Conservation (phyloP, 2,888 invertebrate species). For the Diarsia brunnea region DNA sequence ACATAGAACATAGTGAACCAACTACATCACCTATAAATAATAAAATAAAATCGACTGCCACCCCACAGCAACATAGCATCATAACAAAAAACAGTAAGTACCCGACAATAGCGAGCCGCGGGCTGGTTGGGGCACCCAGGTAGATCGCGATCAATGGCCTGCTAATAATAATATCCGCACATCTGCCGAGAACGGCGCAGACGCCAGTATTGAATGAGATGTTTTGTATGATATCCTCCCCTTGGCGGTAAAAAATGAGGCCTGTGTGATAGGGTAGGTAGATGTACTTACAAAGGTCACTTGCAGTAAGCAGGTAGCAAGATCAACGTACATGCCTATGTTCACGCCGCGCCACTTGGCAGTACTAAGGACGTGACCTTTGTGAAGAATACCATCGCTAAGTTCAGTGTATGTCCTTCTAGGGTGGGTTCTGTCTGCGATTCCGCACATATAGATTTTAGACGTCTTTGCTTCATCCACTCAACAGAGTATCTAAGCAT, state of each 20-base stretch:
- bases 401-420: neutral
- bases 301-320: neutral
- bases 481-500: neutral
- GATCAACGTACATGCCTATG: neutral
- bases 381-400: neutral
- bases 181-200: slow-evolving; percentile 62
- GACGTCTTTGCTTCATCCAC: neutral
- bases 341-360: neutral
- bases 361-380: neutral
- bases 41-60: slow-evolving; percentile 16
- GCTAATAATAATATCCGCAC: slow-evolving; percentile 66
- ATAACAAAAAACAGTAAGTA: slow-evolving; percentile 14
- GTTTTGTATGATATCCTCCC: slow-evolving; percentile 25
- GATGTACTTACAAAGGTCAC: neutral
- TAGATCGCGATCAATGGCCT: slow-evolving; percentile 57
- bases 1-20: neutral
- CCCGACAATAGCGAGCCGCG: slow-evolving; percentile 32
- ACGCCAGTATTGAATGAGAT: slow-evolving; percentile 32
- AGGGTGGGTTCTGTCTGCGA: neutral
- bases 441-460: neutral
- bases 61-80: slow-evolving; percentile 25
- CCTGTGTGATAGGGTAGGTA: slow-evolving; percentile 25
- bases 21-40: neutral
- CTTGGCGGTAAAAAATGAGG: slow-evolving; percentile 11
- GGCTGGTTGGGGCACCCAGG: slow-evolving; percentile 46